Evolutionary conservation across 2,888 invertebrate species (phyloP).

Genomic region (Drosophila flavopinicola): DNA sequence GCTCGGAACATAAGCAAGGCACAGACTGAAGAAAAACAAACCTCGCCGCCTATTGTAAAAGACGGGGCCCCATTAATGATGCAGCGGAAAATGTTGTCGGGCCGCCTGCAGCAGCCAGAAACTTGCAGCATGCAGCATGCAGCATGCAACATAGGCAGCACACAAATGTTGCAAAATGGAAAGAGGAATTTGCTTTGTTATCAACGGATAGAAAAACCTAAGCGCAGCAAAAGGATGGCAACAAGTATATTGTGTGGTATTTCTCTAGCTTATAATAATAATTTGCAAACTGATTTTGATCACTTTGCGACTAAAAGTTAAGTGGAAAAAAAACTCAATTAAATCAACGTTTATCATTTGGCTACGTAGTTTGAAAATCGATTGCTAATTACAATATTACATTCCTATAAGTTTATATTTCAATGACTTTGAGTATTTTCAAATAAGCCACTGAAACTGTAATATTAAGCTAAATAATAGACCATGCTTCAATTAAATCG

Average conservation of each 20-base stretch:
- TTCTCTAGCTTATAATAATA: too few relatives aligned
- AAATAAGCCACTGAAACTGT: too few relatives aligned
- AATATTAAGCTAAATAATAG: too few relatives aligned
- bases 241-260: neutral
- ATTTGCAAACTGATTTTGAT: too few relatives aligned
- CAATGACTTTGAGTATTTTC: too few relatives aligned
- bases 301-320: too few relatives aligned
- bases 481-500: too few relatives aligned
- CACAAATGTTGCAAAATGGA: constrained; percentile 36
- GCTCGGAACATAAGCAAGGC: constrained; percentile 13
- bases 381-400: too few relatives aligned
- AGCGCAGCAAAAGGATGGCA: neutral
- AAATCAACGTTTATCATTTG: too few relatives aligned
- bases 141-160: constrained; percentile 11
- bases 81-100: constrained; percentile 38
- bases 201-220: neutral
- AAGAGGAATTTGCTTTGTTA: constrained; percentile 11
- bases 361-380: too few relatives aligned
- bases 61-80: constrained; percentile 38
- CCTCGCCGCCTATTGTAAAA: constrained; percentile 16
- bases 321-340: too few relatives aligned
- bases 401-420: too few relatives aligned
- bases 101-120: constrained; percentile 12
- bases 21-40: neutral
- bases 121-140: constrained; percentile 4